A percentile compares a stretch with the other conserved stretches of the same genome.
These are phyloP conservation scores for Syngnathus floridae DNA, from an alignment of 2,113 vertebrate species.

Conservation along the genomic window DNA sequence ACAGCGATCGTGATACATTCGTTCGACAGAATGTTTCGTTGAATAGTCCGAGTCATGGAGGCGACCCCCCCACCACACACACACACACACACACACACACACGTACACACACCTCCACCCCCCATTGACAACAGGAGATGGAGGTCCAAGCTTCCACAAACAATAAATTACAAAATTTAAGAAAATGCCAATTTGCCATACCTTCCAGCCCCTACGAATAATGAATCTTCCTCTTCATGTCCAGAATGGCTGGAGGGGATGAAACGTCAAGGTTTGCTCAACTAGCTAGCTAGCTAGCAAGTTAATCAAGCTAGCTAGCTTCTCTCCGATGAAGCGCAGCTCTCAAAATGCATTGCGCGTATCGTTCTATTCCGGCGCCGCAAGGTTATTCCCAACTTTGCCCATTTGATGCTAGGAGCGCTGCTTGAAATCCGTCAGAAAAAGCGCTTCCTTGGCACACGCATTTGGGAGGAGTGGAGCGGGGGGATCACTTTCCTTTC, in stretches of 20 bases:
- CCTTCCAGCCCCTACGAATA: constrained; percentile 73
- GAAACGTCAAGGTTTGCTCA: constrained; percentile 67
- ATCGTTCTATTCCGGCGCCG: constrained; percentile 59
- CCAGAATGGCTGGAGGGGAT: constrained; percentile 59
- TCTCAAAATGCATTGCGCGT: constrained; percentile 61
- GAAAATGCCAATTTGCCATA: constrained; percentile 27
- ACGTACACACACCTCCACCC: not conserved
- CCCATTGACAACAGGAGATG: constrained; percentile 31
- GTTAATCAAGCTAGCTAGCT: constrained; percentile 66
- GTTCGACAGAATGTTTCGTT: constrained; percentile 30
- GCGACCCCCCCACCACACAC: constrained; percentile 44
- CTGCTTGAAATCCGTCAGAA: constrained; percentile 56
- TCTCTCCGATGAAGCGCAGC: constrained; percentile 64
- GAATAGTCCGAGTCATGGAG: constrained; percentile 63
- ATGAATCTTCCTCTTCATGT: constrained; percentile 76
- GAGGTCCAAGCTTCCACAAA: constrained; percentile 22
- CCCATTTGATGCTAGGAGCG: constrained; percentile 61
- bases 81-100: too few relatives aligned
- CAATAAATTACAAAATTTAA: not conserved
- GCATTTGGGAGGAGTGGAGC: constrained; percentile 31
- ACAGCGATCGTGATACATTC: constrained; percentile 6
- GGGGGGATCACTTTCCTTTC: constrained; percentile 70
- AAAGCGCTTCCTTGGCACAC: constrained; percentile 37
- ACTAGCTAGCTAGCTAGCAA: constrained; percentile 55
- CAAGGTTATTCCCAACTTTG: constrained; percentile 62